Conservation (phyloP, 1,140 invertebrate species). For the Zaprionus lachaisei region DNA sequence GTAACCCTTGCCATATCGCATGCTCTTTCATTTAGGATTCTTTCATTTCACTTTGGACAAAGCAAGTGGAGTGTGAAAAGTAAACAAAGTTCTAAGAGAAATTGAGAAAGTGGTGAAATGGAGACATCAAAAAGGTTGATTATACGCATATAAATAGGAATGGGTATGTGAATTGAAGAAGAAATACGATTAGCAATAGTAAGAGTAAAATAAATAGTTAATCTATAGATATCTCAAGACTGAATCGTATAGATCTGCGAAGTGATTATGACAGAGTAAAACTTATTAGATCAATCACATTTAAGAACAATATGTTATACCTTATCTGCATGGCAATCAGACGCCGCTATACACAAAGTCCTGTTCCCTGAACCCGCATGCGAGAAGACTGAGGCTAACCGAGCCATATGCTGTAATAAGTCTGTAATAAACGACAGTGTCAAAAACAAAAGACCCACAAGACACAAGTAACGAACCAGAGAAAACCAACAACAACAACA, state of each 20-base stretch:
- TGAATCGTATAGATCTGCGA: neutral
- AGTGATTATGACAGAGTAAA: neutral
- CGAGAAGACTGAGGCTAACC: neutral
- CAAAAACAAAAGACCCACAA: conserved; percentile 21
- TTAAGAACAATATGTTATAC: neutral
- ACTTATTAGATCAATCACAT: neutral
- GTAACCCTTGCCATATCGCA: neutral
- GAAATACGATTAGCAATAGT: neutral
- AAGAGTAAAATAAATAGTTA: neutral
- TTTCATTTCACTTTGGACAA: neutral
- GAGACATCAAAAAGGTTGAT: neutral
- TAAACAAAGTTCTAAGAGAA: neutral
- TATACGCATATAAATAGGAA: neutral
- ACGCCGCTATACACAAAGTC: neutral
- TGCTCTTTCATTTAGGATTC: neutral
- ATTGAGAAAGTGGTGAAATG: conserved; percentile 7
- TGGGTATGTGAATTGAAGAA: neutral
- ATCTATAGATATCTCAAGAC: neutral
- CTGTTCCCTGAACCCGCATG: neutral
- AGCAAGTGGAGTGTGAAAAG: neutral
- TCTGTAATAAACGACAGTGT: conserved; percentile 51
- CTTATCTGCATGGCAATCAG: neutral
- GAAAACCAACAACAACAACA: conserved; percentile 13
- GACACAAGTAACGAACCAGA: conserved; percentile 2
- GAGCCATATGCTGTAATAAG: conserved; percentile 61